phyloP scores from a whole-genome alignment of 2,113 vertebrate species.

The Corythaixoides concolor region DNA sequence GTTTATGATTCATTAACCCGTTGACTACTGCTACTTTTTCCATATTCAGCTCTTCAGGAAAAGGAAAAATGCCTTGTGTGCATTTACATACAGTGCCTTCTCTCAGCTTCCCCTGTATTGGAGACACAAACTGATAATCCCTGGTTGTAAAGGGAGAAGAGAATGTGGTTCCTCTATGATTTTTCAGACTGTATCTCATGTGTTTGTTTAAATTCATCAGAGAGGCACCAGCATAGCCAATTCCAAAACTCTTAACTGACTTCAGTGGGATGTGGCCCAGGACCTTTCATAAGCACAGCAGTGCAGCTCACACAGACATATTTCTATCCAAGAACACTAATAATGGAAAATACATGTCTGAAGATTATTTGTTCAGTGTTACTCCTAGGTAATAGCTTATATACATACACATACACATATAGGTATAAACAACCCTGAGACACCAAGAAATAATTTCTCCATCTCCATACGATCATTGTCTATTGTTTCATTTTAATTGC shows the following conservation, averaged over 20 bases:
- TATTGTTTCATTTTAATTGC: background rate
- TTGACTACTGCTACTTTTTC: background rate
- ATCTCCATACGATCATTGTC: background rate
- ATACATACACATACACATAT: background rate
- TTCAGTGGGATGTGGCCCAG: background rate
- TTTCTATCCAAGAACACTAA: background rate
- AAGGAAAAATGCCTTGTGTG: background rate
- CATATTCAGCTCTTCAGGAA: slow-evolving; percentile 4
- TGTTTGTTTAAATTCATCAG: background rate
- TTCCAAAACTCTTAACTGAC: background rate
- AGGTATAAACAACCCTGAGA: background rate
- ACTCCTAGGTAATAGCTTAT: background rate
- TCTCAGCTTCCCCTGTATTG: background rate
- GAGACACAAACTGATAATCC: background rate
- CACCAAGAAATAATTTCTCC: background rate
- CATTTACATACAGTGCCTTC: background rate
- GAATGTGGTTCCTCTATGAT: background rate
- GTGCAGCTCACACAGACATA: background rate
- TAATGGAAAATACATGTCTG: background rate
- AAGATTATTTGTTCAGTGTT: background rate
- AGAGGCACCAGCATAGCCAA: background rate
- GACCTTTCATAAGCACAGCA: background rate
- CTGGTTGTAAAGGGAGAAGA: background rate
- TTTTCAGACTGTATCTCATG: background rate
- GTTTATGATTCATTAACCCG: slow-evolving; percentile 42